Percentiles rank a stretch among this genome's conserved stretches.
Conservation (phyloP, 2,113 vertebrate species). For the Meleagris gallopavo region DNA sequence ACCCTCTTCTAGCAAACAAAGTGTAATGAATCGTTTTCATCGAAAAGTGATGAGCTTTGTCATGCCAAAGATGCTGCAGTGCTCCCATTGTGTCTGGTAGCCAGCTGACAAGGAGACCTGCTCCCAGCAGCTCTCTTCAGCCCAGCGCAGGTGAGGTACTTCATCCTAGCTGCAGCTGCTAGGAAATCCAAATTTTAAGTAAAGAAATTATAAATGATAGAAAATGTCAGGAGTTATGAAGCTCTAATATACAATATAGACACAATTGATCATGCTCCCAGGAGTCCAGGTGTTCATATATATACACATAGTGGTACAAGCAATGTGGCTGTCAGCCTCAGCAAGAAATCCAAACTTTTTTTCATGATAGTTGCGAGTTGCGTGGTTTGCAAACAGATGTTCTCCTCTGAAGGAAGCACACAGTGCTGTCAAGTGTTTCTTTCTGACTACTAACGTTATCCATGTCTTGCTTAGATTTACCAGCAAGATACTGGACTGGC, state of each 20-base stretch:
- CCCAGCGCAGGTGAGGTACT: no score
- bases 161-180: not conserved
- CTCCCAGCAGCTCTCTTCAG: not conserved
- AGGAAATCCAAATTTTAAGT: not conserved
- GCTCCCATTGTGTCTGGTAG: not conserved
- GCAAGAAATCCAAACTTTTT: not conserved
- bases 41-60: not conserved
- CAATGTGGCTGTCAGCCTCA: not conserved
- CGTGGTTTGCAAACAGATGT: slow-evolving; percentile 43
- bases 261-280: not conserved
- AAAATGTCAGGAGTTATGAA: not conserved
- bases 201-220: not conserved
- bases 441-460: slow-evolving; percentile 11
- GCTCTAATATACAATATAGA: not conserved
- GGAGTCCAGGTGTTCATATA: not conserved
- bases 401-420: slow-evolving; percentile 22
- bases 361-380: not conserved
- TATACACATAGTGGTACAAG: not conserved
- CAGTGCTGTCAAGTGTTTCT: slow-evolving; percentile 28
- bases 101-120: not conserved
- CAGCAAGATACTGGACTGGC: slow-evolving; percentile 49
- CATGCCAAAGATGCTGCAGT: not conserved
- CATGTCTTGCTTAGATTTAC: slow-evolving; percentile 29
- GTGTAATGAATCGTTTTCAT: not conserved
- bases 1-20: not conserved